A percentile compares a stretch with the other conserved stretches of the same genome.
These are phyloP conservation scores for Phaethornis superciliosus DNA, from an alignment of 2,113 vertebrate species.

Conservation along the genomic window DNA sequence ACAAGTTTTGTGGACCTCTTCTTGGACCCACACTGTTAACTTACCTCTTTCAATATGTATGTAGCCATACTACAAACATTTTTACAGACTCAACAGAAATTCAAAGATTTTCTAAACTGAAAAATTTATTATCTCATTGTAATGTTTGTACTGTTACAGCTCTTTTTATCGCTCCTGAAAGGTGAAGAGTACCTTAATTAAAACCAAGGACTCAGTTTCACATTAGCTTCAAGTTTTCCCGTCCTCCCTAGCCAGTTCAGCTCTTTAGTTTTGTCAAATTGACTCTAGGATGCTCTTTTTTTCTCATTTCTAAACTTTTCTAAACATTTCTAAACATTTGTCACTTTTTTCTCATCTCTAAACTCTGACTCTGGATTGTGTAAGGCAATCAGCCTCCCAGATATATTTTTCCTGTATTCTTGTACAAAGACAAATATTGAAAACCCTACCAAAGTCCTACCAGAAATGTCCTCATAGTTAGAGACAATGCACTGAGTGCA, in stretches of 20 bases:
- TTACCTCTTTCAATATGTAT: not conserved
- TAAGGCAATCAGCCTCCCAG: not conserved
- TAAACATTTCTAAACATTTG: too few relatives aligned
- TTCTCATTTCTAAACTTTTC: not conserved
- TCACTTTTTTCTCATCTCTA: not conserved
- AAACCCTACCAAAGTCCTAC: not conserved
- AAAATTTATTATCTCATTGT: not conserved
- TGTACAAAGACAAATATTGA: not conserved
- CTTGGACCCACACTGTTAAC: not conserved
- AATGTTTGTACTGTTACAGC: not conserved
- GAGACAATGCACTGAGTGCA: fast-evolving
- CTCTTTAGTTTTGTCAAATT: not conserved
- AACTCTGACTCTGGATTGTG: not conserved
- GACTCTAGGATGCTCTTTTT: not conserved
- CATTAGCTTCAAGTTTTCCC: not conserved
- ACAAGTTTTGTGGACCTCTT: not conserved
- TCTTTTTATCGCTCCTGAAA: not conserved
- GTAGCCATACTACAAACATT: not conserved
- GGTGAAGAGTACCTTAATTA: not conserved
- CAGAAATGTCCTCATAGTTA: not conserved
- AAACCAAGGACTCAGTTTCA: not conserved
- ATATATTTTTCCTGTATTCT: not conserved
- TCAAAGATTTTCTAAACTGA: not conserved
- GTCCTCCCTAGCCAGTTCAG: not conserved
- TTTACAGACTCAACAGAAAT: not conserved